Evolutionary conservation across 35 echinoderm and acorn worm species (phyloP), one percentile per base, ranked within the genome.

Genomic region (Anneissia japonica): DNA sequence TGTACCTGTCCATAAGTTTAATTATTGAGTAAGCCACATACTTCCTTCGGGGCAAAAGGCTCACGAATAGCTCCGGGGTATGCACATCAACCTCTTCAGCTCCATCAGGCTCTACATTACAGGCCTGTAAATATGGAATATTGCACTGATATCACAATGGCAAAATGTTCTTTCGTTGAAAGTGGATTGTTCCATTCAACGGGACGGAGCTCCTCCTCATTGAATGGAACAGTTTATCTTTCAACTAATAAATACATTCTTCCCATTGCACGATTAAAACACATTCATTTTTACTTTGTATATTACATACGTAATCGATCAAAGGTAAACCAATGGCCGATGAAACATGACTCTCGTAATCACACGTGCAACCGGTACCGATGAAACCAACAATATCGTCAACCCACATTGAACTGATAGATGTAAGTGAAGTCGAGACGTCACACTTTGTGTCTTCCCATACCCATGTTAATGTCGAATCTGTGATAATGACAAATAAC

Each of bases 271-370:
- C n/a, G n/a, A n/a, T n/a, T n/a, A n/a, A n/a, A n/a, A n/a, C n/a
- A n/a, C n/a, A n/a, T n/a, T n/a, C n/a, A n/a, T n/a, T n/a, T n/a
- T n/a, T n/a, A n/a, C n/a, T n/a, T n/a, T n/a, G 46, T 16, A 34
- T 37, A 4, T 16, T 3, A 93, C 96, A 91, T 77, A 99, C 96
- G 32, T 99, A 99, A 83, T 99, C 96, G 17, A 99, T 89, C 82
- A 99, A 56, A 0, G 96, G 96, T 5, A 99, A 83, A 46, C 91
- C 88, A 26, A 99, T 38, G 13, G 88, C 35, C 13, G 85, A 77
- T 11, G 96, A 83, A 41, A 99, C 73, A 26, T 89, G 91, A 37
- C 76, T 92, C 39, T 99, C 96, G 64, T 99, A 91, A 0, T 86
- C 86, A 81, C 96, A 99, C 10, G 88, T 87, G 72, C 92, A 99